Evolutionary conservation across 2,113 vertebrate species (phyloP), one percentile per base, ranked within the genome.

Genomic region (Gopherus evgoodei): DNA sequence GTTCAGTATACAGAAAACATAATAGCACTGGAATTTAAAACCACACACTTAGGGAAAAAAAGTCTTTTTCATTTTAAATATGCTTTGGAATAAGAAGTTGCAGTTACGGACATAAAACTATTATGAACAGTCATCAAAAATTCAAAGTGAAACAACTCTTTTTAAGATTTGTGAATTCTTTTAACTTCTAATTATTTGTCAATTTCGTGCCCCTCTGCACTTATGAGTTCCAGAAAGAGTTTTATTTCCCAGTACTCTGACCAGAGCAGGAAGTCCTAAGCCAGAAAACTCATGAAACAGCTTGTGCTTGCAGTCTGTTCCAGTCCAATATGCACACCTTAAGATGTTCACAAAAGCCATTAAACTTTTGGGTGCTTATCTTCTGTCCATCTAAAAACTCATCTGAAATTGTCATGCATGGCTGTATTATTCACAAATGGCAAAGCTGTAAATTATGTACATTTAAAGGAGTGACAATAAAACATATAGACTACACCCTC

Each of bases 11-110:
- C 38, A 57, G 21, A 82, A 93, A 53, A 6, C 49, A 62, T 88
- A 95, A 35, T 57, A 86, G 81, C 42, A 80, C 90, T 79, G 25
- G 75, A 59, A 80, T 93, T 94, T 91, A 59, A 79, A 83, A 83
- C 89, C 78, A 76, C 12, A 6, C 59, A 86, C 78, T 88, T 83
- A 50, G 1, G 25, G 25, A 1, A 0, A 1, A 2, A 19, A 42
- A 82, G 35, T 92, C 42, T 92, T 29, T 38, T 88, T 91, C 81
- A 49, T 72, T 86, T 92, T 84, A 86, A 29, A 52, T 11, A 5
- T 35, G 8, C 80, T 91, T 76, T 35, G 6, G 81, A 94, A 91
- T 69, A 89, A 9, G 65, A 72, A 12, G 11, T 96, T 59, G 50
- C 14, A 31, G 44, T 83, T 87, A 79, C 72, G 38, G 44, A 35